Evolutionary conservation across 2,888 invertebrate species (phyloP).

Genomic region (Mycalesis mineus): DNA sequence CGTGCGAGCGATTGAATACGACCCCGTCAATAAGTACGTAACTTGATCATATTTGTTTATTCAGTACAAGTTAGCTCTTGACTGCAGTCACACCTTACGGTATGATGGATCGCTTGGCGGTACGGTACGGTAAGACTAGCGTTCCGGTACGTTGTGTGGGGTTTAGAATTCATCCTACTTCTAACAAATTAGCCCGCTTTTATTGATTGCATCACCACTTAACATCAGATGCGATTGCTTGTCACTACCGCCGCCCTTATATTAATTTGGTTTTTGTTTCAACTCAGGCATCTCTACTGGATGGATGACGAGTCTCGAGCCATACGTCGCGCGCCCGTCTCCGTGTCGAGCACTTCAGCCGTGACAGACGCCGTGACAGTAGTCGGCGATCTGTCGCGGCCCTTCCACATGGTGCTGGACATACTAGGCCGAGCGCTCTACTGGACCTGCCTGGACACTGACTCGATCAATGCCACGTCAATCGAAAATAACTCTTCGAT

Average conservation of each 20-base stretch:
- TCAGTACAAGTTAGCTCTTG: neutral
- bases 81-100: too few relatives aligned
- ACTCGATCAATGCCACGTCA: constrained; percentile 93
- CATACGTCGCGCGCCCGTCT: constrained; percentile 81
- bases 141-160: too few relatives aligned
- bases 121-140: too few relatives aligned
- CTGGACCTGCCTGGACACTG: constrained; percentile 90
- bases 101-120: too few relatives aligned
- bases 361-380: constrained; percentile 63
- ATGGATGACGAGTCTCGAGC: constrained; percentile 88
- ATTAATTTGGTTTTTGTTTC: constrained; percentile 1
- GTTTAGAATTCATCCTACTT: too few relatives aligned
- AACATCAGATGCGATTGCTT: too few relatives aligned
- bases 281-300: constrained; percentile 76
- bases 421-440: constrained; percentile 89
- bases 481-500: constrained; percentile 81
- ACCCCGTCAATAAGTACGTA: constrained; percentile 80
- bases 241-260: too few relatives aligned
- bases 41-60: too few relatives aligned
- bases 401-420: constrained; percentile 92
- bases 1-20: constrained; percentile 91
- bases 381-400: constrained; percentile 80
- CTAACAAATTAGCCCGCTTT: too few relatives aligned
- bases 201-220: too few relatives aligned
- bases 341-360: constrained; percentile 57